Percentiles rank a stretch among this genome's conserved stretches.
phyloP scores from a whole-genome alignment of 1,140 invertebrate species.

The Aphis craccivora region DNA sequence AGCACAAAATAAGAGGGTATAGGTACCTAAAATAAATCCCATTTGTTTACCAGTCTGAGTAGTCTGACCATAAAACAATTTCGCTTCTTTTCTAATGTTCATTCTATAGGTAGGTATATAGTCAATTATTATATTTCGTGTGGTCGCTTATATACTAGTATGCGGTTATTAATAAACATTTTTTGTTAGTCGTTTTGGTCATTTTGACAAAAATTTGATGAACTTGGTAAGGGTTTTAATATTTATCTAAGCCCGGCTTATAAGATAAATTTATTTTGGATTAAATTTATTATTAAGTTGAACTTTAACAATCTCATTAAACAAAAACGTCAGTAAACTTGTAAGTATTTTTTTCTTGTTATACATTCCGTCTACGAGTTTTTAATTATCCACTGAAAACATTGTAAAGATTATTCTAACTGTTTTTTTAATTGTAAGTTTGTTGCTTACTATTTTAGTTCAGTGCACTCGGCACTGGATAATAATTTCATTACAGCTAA shows the following conservation, averaged over 20 bases:
- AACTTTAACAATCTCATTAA: neutral
- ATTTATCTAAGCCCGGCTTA: neutral
- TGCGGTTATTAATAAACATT: too few relatives aligned
- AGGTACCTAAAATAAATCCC: too few relatives aligned
- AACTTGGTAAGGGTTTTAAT: too few relatives aligned
- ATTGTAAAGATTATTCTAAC: neutral
- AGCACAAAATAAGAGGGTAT: too few relatives aligned
- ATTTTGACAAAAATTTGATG: neutral
- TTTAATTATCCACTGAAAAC: neutral
- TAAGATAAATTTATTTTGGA: neutral
- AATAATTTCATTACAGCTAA: neutral
- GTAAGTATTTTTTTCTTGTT: neutral
- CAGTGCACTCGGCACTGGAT: neutral
- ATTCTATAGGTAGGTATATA: too few relatives aligned
- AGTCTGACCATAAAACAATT: too few relatives aligned
- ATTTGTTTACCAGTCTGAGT: too few relatives aligned
- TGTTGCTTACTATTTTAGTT: neutral
- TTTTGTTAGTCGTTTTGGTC: neutral
- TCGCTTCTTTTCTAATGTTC: too few relatives aligned
- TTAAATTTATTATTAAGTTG: neutral
- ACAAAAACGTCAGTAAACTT: neutral
- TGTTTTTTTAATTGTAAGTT: neutral
- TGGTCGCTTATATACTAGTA: too few relatives aligned
- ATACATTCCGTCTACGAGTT: neutral
- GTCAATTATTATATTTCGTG: too few relatives aligned